Base-by-base conservation (phyloP, 2,797 vertebrate genomes). In the Peromyscus eremicus region DNA sequence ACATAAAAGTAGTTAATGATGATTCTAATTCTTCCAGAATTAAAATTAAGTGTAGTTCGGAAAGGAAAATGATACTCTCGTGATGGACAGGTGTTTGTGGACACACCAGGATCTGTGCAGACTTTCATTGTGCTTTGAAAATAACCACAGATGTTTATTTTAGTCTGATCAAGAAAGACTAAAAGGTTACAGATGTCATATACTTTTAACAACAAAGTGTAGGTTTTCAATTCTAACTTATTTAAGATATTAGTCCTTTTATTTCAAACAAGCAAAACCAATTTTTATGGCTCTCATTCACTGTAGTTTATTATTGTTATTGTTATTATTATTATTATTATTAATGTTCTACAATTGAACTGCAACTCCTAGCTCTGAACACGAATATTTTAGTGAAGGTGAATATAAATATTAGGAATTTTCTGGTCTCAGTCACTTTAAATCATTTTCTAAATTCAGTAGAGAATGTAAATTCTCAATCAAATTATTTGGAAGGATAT, bases 21-120 rank as follows among this genome's bases (percentile, higher is more conserved):
- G 64, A 95, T 77, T 92, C 93, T 98, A 98, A 98, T 98, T 98
- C 89, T 97, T 93, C 97, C 98, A 98, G 98, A 98, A 97, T 98
- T 95, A 92, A 95, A 98, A 97, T 94, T 92, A 97, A 97, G 19
- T 86, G 52, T 8, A 1, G 0, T 89, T 91, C 70, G 71, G 34
- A 94, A 92, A 91, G n/a, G 25, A 89, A 95, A 76, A 57, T 80
- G 27, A 40, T 88, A n/a, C 77, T 95, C 92, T 96, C 62, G 17
- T 93, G 79, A 94, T 93, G 55, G 92, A 89, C 82, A 97, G 90
- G 66, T 91, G 11, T 88, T 70, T 91, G 3, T 4, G 70, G 29
- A 92, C n/a, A n/a, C 0, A 68, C 32, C 71, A 96, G 40, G 64
- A 29, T 96, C 92, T 89, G 7, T 91, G 64, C 87, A 95, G n/a